Evolutionary conservation across 2,888 invertebrate species (phyloP).

Genomic region (Willowsia nigromaculata): DNA sequence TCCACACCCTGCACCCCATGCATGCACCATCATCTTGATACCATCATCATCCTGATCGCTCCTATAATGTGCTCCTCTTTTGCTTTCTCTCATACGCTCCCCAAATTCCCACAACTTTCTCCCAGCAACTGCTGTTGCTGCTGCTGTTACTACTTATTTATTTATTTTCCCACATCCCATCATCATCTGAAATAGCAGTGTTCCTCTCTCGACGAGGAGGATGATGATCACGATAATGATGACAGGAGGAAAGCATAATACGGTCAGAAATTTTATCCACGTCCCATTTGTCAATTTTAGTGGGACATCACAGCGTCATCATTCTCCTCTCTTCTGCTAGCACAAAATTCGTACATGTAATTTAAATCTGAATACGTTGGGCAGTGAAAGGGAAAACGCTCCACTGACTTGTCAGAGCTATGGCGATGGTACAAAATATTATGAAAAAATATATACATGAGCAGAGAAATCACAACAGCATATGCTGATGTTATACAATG

Average conservation of each 20-base stretch:
- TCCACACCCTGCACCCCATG: slow-evolving; percentile 71
- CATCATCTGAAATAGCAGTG: too few species aligned
- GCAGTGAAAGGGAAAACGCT: too few species aligned
- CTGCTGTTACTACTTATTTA: background rate
- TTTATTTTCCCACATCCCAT: slow-evolving; percentile 13
- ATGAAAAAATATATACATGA: too few species aligned
- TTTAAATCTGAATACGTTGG: background rate
- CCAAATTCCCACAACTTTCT: too few species aligned
- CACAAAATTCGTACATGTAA: background rate
- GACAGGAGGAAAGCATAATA: background rate
- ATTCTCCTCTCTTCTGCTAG: background rate
- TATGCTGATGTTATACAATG: background rate
- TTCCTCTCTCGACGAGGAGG: background rate
- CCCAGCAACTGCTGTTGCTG: too few species aligned
- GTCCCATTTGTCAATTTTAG: slow-evolving; percentile 41
- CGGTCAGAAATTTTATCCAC: background rate
- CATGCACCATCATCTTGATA: background rate
- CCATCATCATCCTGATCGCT: background rate
- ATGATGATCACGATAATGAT: slow-evolving; percentile 2
- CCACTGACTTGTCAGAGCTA: background rate
- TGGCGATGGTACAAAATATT: too few species aligned
- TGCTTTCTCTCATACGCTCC: too few species aligned
- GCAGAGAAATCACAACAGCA: background rate
- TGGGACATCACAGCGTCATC: slow-evolving; percentile 7
- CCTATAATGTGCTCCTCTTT: background rate